Evolutionary conservation across 2,888 invertebrate genomes (phyloP).

Genomic region (Morinoia aosen): DNA sequence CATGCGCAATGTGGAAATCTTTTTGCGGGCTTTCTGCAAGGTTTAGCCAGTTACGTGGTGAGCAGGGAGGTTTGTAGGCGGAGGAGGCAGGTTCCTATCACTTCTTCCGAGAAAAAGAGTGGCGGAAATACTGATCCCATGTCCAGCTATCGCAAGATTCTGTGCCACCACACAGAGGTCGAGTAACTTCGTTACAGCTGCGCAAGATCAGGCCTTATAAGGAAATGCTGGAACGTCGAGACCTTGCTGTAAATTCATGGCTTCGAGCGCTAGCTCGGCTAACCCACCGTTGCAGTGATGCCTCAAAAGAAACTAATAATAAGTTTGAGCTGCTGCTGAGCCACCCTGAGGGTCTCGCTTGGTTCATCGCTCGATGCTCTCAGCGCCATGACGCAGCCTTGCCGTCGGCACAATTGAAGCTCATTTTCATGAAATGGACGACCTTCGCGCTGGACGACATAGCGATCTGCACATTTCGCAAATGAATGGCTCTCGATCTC

Average conservation of each 20-base stretch:
- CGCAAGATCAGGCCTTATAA: constrained; percentile 25
- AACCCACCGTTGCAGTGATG: constrained; percentile 18
- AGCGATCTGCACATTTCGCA: neutral
- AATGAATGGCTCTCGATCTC: constrained; percentile 1
- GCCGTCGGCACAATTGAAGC: constrained; percentile 1
- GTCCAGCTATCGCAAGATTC: constrained; percentile 27
- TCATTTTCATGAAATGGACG: constrained; percentile 20
- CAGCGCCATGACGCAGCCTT: constrained; percentile 10
- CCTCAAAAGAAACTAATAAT: constrained; percentile 44
- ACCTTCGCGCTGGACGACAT: neutral
- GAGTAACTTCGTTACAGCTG: constrained; percentile 21
- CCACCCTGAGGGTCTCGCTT: neutral
- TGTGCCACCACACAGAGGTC: neutral
- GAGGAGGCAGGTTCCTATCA: constrained; percentile 38
- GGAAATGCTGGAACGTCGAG: constrained; percentile 38
- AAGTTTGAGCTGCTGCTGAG: neutral
- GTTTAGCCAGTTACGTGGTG: neutral
- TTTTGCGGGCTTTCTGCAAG: neutral
- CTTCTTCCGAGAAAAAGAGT: constrained; percentile 38
- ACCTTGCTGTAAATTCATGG: constrained; percentile 12
- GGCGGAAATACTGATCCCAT: constrained; percentile 44
- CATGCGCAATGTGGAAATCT: neutral
- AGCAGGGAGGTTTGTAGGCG: neutral
- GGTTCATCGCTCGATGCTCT: neutral
- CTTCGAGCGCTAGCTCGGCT: neutral